Evolutionary conservation across 1,140 invertebrate species (phyloP), one percentile per base, ranked within the genome.

Genomic region (Brachionus plicatilis): DNA sequence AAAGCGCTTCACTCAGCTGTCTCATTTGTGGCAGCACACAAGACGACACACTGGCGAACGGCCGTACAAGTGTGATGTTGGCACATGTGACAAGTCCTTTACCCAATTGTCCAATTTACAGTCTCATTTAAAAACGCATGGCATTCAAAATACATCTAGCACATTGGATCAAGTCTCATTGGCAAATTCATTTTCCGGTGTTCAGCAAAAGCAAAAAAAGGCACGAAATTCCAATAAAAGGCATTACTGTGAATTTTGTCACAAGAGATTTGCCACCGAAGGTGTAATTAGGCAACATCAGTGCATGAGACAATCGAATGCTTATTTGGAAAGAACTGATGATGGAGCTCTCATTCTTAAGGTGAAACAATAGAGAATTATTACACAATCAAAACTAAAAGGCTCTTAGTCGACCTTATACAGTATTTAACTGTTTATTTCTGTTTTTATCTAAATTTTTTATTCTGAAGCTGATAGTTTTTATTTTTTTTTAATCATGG

Each of bases 1-100:
- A 33, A 94, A 95, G 66, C 94, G 95, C 87, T 97, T 98, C 88
- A 96, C 95, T 78, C 92, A 95, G 24, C 95, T 96, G 87, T 95
- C 96, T 88, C 96, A 96, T 88, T 93, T 92, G 90, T 93, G 90
- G 92, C 95, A 92, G 91, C 94, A 89, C 91, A 91, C 94, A 85
- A 92, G 94, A 88, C 93, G 93, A n/a, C 91, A 91, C 86, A 91
- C 90, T 5, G 89, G 90, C 11, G 89, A 90, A 76, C 91, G 91
- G 87, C 90, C 90, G 1, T 91, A 90, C 85, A 89, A 90, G 11
- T 91, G 90, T 85, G 84, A 85, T 3, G 85, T 86, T 33, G 53
- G 53, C 24, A 88, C 87, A 14, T 91, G 90, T 85, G 88, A 88
- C 83, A 91, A 91, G 85, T 89, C 90, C 7, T 91, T 91, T 87